Evolutionary conservation across 2,797 vertebrate genomes (phyloP).

Genomic region (Hydrolagus colliei): DNA sequence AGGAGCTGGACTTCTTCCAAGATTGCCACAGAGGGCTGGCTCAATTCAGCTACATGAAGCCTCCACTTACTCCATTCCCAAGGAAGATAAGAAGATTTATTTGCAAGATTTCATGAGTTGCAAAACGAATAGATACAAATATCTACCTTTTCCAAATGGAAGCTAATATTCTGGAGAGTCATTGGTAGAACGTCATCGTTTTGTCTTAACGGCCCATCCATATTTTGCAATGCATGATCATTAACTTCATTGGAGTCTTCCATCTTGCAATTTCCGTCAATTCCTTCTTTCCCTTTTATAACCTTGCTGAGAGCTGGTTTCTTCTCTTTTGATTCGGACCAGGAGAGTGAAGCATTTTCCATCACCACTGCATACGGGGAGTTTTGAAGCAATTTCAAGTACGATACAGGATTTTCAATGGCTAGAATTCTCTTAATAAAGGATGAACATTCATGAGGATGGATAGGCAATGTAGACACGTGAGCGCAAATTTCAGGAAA

Average conservation of each 20-base stretch:
- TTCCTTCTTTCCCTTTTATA: background rate
- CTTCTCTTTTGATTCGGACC: constrained; percentile 41
- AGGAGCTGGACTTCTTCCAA: too few relatives aligned
- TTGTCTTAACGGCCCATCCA: constrained; percentile 24
- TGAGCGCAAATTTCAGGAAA: constrained; percentile 29
- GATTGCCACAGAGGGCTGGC: too few relatives aligned
- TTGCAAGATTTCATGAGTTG: background rate
- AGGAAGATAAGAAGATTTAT: too few relatives aligned
- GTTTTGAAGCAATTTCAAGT: constrained; percentile 53
- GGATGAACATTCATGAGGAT: constrained; percentile 34
- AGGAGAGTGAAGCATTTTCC: constrained; percentile 64
- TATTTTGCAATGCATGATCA: constrained; percentile 10
- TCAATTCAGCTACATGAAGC: too few relatives aligned
- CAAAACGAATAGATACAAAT: background rate
- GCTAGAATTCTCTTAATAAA: constrained; percentile 63
- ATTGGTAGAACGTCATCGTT: constrained; percentile 27
- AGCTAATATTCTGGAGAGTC: constrained; percentile 57
- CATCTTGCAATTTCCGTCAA: background rate
- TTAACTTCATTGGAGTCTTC: too few relatives aligned
- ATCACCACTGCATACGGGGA: constrained; percentile 55
- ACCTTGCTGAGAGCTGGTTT: background rate
- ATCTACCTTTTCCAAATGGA: constrained; percentile 64
- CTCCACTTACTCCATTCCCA: too few relatives aligned
- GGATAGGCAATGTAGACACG: constrained; percentile 33
- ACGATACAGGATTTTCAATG: constrained; percentile 61